Evolutionary conservation across 2,888 invertebrate species (phyloP), one percentile per base, ranked within the genome.

Genomic region (Oligia latruncula): DNA sequence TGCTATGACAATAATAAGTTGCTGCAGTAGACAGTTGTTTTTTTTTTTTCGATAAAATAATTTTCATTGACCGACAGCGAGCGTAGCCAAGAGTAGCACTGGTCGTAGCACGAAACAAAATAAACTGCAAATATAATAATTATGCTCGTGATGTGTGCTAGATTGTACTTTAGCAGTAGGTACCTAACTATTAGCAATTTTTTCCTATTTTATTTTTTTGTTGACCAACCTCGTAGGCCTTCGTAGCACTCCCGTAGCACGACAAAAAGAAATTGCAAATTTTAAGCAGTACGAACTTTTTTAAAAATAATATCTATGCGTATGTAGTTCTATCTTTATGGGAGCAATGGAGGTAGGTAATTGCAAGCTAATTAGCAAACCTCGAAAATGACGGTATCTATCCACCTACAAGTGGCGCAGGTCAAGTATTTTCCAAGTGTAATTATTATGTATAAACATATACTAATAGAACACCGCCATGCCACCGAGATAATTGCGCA

Each of bases 371-470:
- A 35, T 43, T 35, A 70, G 1, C 29, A 2, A 35, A 70, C 71
- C 35, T 46, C 71, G 17, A 75, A 29, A 46, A 46, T 29, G 29
- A 23, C 35, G 17, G 52, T 29, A 43, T 40, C 29, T 1, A 70
- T 5, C n/a, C 60, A 4, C 23, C 11, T 60, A n/a, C 23, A 71
- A 49, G 29, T 76, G 55, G 71, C 35, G 46, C 68, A 74, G 62
- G 73, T 80, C 80, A 80, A 55, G 60, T 29, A 60, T 60, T 23
- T 43, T 74, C 17, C 17, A n/a, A 35, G 17, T 9, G 17, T 43
- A 43, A 6, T 46, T 66, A 35, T 64, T 29, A 62, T 62, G 15
- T n/a, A 4, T n/a, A n/a, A 60, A 60, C 13, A n/a, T 60, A 1
- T 60, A 49, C 15, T 15, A 49, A 49, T 15, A 49, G 15, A 49